Percentiles rank a stretch among this genome's conserved stretches.
phyloP scores from a whole-genome alignment of 2,797 vertebrate genomes.

The Threskiornis aethiopicus region DNA sequence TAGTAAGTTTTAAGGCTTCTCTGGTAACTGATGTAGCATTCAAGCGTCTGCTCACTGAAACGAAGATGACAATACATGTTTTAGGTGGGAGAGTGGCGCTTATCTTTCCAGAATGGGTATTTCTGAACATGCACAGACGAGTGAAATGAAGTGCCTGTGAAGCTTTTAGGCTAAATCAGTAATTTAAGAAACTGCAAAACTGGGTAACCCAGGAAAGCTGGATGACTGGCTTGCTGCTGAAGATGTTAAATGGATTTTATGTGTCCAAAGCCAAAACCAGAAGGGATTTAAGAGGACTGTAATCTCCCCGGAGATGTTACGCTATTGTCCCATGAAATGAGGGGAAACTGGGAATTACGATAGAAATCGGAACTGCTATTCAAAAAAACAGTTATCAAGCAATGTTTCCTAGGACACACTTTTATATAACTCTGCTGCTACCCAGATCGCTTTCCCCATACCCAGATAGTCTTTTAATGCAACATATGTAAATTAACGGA shows the following conservation, averaged over 20 bases:
- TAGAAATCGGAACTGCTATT: neutral
- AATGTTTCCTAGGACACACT: neutral
- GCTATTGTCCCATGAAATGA: neutral
- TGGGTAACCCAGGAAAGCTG: neutral
- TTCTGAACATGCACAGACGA: neutral
- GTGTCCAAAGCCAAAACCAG: neutral
- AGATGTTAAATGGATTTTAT: neutral
- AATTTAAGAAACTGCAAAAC: neutral
- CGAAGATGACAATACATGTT: neutral
- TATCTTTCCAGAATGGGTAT: neutral
- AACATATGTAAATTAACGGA: neutral
- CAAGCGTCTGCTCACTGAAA: neutral
- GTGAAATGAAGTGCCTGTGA: neutral
- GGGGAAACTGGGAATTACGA: neutral
- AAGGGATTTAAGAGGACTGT: neutral
- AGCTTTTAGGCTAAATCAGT: neutral
- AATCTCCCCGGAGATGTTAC: neutral
- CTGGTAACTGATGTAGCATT: neutral
- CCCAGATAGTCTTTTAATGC: rapidly evolving
- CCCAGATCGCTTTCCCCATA: neutral
- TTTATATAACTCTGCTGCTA: neutral
- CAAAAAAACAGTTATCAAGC: neutral
- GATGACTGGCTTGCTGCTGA: neutral
- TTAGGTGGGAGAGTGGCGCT: neutral
- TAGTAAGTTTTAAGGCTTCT: neutral